Conservation (phyloP, 2,888 invertebrate genomes). For the Lepidocyrtinus sp. region DNA sequence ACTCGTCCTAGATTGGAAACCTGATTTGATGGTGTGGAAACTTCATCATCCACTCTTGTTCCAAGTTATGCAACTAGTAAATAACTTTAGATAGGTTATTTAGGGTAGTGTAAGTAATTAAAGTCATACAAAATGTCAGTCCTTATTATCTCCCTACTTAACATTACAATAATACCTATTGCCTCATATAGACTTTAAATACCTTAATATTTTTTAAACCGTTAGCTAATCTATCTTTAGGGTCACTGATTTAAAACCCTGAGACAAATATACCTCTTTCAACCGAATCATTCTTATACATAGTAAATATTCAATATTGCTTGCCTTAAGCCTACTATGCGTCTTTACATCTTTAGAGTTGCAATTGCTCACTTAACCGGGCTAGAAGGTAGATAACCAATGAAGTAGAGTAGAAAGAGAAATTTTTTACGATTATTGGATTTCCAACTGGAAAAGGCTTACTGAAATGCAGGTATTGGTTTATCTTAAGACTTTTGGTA, state of each 20-base stretch:
- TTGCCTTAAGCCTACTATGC: background rate
- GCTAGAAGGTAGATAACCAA: no score
- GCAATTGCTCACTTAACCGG: background rate
- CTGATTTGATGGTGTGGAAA: conserved; percentile 20
- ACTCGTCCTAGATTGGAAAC: background rate
- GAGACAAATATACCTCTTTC: conserved; percentile 60
- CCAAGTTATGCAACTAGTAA: no score
- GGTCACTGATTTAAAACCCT: conserved; percentile 31
- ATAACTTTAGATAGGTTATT: no score
- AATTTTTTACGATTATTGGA: no score
- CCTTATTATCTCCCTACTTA: no score
- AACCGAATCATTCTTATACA: conserved; percentile 60
- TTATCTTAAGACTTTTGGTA: no score
- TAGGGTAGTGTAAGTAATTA: no score
- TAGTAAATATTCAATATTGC: background rate
- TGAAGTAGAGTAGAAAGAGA: no score
- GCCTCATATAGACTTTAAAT: no score
- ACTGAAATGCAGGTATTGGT: no score
- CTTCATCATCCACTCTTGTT: conserved; percentile 30
- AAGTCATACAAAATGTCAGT: no score
- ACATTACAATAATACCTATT: conserved; percentile 19
- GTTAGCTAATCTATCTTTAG: conserved; percentile 14
- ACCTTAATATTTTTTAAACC: background rate
- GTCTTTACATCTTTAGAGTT: background rate
- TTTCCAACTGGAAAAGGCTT: no score